A percentile compares a stretch with the other conserved stretches of the same genome.
Conservation (phyloP, 2,797 vertebrate genomes). For the Oryzias sinensis region DNA sequence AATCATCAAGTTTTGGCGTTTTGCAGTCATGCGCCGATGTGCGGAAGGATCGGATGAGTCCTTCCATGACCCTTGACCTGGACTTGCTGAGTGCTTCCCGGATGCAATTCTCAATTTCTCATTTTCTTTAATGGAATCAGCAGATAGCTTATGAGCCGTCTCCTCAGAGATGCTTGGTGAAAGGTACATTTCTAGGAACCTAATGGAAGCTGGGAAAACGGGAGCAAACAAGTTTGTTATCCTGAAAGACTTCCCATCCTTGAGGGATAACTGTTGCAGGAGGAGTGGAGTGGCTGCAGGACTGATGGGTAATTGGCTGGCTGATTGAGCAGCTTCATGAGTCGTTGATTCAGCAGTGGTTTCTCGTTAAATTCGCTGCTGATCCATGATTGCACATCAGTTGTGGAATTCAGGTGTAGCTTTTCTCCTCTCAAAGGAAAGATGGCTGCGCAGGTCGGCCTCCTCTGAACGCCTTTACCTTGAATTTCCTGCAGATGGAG, state of each 20-base stretch:
- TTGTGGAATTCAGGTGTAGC: slow-evolving; percentile 6
- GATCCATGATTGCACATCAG: slow-evolving; percentile 15
- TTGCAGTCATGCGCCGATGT: no score
- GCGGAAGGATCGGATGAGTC: not conserved
- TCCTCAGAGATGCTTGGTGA: not conserved
- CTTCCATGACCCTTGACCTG: not conserved
- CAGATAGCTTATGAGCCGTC: not conserved
- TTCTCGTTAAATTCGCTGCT: slow-evolving; percentile 9
- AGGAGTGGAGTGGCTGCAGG: slow-evolving; percentile 5
- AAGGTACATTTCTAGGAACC: not conserved
- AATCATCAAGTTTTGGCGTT: not conserved
- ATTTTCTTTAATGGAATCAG: not conserved
- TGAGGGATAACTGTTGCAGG: not conserved
- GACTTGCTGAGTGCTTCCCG: not conserved
- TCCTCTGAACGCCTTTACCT: not conserved
- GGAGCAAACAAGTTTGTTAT: slow-evolving; percentile 1
- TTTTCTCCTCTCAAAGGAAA: slow-evolving; percentile 4
- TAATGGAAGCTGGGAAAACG: not conserved
- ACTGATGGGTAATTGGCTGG: slow-evolving; percentile 10
- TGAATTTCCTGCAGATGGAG: not conserved
- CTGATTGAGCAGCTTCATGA: slow-evolving; percentile 23
- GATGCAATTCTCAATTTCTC: not conserved
- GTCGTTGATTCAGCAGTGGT: slow-evolving; percentile 9
- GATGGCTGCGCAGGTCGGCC: not conserved
- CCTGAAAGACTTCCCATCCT: not conserved